Evolutionary conservation across 2,888 invertebrate genomes (phyloP), one percentile per base, ranked within the genome.

Genomic region (Cryptus viduatorius): DNA sequence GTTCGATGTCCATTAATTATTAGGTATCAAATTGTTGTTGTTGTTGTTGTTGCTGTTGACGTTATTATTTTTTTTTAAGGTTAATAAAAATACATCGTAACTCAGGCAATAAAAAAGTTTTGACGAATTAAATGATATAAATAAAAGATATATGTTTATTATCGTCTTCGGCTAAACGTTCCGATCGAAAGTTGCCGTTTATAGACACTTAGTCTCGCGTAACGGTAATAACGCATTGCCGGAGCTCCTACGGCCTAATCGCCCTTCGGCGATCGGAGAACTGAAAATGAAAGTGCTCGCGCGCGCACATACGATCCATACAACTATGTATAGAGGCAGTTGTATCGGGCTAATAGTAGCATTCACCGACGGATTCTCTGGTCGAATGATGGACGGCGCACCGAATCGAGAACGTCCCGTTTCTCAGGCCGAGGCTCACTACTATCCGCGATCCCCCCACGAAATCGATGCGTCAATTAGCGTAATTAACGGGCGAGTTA

Each of bases 391-490:
- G 85, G 83, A 86, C 85, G 79, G 85, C 85, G 81, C 48, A 69
- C 83, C 86, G 83, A 86, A 86, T 79, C 79, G 79, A 86, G 83
- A 81, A 77, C 82, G 83, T 82, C 76, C 78, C 82, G 85, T 82
- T 87, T 87, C 86, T 78, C 86, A 86, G 82, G 79, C 77, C 75
- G 77, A 53, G 80, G 16, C 75, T 50, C 65, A 68, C 37, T 61
- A 75, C 81, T 79, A 79, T 84, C 75, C 84, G 71, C 79, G 59
- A 75, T 71, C 65, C 56, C 56, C 72, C 73, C 82, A 83, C 77
- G 82, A 85, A 88, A 86, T 88, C 87, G 88, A 88, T 87, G 86
- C 86, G 89, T 89, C 87, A 89, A 89, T 90, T 90, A 89, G 86
- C 86, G 88, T 89, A 89, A 90, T 90, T 89, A 89, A 89, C 86